Evolutionary conservation across 2,113 vertebrate species (phyloP).

Genomic region (Scartelaos histophorus): DNA sequence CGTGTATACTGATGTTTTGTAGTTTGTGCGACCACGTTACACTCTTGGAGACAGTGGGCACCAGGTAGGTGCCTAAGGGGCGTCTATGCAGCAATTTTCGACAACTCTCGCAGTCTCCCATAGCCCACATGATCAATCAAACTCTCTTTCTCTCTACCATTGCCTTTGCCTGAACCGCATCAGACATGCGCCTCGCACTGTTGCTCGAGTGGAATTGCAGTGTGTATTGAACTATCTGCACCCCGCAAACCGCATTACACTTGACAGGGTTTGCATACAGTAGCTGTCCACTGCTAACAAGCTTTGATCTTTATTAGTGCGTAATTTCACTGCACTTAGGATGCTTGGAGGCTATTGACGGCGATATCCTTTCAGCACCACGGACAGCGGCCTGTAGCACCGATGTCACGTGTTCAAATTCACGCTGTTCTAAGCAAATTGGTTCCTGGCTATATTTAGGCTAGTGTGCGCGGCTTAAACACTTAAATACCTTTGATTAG

Average conservation of each 20-base stretch:
- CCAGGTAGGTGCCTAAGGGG: slow-evolving; percentile 70
- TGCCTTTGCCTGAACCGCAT: slow-evolving; percentile 58
- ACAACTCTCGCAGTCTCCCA: slow-evolving; percentile 74
- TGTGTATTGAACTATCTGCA: slow-evolving; percentile 60
- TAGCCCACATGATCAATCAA: slow-evolving; percentile 77
- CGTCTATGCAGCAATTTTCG: slow-evolving; percentile 80
- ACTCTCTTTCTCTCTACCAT: slow-evolving; percentile 65
- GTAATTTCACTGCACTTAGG: background rate
- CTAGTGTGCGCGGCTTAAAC: slow-evolving; percentile 51
- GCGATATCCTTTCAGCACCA: slow-evolving; percentile 67
- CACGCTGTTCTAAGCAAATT: slow-evolving; percentile 53
- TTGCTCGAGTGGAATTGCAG: slow-evolving; percentile 72
- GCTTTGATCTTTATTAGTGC: background rate
- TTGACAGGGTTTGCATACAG: background rate
- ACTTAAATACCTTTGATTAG: slow-evolving; percentile 42
- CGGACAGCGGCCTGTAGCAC: slow-evolving; percentile 67
- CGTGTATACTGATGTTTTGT: slow-evolving; percentile 26
- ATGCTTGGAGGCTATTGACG: background rate
- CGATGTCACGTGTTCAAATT: slow-evolving; percentile 51
- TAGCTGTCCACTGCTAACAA: background rate
- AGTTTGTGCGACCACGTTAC: slow-evolving; percentile 41
- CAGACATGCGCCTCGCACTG: slow-evolving; percentile 73
- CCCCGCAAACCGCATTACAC: slow-evolving; percentile 38
- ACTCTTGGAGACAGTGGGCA: slow-evolving; percentile 58
- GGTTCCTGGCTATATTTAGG: slow-evolving; percentile 61